Percentiles rank a stretch among this genome's conserved stretches.
Evolutionary conservation across 2,797 vertebrate genomes (phyloP).

Genomic region (Hemitrygon akajei): DNA sequence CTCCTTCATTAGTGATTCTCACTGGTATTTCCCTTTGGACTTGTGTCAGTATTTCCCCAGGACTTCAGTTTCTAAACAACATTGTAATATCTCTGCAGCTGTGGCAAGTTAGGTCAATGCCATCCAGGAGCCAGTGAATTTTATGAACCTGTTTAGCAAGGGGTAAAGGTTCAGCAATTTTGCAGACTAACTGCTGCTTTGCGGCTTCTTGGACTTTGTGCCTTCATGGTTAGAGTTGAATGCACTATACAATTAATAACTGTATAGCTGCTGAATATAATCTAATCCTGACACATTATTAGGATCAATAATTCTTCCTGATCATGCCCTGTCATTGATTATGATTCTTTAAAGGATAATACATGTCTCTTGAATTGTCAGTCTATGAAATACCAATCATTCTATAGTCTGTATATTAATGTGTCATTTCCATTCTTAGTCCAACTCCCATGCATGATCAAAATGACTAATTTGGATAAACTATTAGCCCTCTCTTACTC

Average conservation of each 20-base stretch:
- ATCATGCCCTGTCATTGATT: not conserved
- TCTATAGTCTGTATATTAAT: not conserved
- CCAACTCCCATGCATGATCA: not conserved
- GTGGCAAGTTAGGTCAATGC: no score
- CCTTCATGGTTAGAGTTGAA: not conserved
- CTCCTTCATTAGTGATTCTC: not conserved
- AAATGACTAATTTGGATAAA: not conserved
- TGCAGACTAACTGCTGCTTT: not conserved
- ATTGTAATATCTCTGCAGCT: no score
- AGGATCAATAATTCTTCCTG: conserved; percentile 22
- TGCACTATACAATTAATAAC: not conserved
- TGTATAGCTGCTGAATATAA: not conserved
- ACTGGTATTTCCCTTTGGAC: not conserved
- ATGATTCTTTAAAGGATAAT: not conserved
- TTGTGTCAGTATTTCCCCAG: not conserved
- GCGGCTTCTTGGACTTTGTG: not conserved
- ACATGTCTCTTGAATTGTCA: not conserved
- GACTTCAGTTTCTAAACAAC: not conserved
- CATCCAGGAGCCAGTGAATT: no score
- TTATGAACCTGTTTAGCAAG: no score
- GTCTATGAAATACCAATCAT: not conserved
- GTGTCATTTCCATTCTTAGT: not conserved
- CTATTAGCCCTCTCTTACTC: not conserved
- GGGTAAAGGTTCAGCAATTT: no score
- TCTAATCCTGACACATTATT: not conserved